Conservation (phyloP, 2,797 vertebrate species). For the Coreius guichenoti region DNA sequence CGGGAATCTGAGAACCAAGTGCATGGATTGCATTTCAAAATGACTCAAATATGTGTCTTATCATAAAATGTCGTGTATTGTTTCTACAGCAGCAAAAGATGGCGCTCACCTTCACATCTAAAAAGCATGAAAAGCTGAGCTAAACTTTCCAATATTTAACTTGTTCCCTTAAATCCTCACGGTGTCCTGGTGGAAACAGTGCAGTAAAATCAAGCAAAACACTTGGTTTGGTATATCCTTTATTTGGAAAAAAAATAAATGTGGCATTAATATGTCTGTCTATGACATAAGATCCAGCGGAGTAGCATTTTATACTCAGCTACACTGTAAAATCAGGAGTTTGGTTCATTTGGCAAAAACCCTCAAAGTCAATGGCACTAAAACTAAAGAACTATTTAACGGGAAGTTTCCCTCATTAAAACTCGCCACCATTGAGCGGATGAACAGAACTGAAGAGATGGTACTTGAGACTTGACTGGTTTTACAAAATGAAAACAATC, state of each 20-base stretch:
- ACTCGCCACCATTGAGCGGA: constrained; percentile 9
- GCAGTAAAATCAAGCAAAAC: background rate
- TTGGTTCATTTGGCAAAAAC: background rate
- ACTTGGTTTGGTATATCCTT: background rate
- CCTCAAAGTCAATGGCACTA: background rate
- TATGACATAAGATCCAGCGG: background rate
- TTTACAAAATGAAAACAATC: constrained; percentile 22
- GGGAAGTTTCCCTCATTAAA: background rate
- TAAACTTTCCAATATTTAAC: too few species aligned
- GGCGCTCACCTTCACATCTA: background rate
- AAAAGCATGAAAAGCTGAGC: background rate
- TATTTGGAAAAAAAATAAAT: background rate
- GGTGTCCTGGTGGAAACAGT: background rate
- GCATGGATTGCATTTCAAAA: background rate
- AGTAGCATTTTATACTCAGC: background rate
- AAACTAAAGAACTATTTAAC: background rate
- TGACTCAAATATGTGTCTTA: background rate
- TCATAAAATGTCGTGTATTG: background rate
- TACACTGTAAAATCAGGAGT: background rate
- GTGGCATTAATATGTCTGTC: background rate
- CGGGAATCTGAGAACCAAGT: background rate
- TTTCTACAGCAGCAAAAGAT: background rate
- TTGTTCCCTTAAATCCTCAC: too few species aligned
- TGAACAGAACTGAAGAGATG: background rate
- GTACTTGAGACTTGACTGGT: background rate